These are phyloP conservation scores for Montipora efflorescens DNA, from an alignment of 64 coral and sea anemone genomes.

Conservation along the genomic window DNA sequence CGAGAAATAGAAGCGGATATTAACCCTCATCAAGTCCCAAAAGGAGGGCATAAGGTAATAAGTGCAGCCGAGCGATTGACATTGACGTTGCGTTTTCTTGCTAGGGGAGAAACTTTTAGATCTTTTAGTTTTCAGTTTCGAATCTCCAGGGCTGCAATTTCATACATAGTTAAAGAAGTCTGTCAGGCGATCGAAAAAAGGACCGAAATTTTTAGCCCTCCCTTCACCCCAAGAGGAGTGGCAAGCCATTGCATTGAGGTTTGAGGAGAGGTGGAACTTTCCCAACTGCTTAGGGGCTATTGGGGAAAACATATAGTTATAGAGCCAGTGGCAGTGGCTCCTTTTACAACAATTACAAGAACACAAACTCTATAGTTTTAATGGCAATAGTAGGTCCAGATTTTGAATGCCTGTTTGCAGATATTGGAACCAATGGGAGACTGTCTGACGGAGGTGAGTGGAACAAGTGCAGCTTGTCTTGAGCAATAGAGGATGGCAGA, in stretches of 20 bases:
- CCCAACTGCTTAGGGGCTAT: slow-evolving; percentile 65
- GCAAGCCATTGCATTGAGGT: slow-evolving; percentile 42
- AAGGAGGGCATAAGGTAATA: no score
- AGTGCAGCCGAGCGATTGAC: not conserved
- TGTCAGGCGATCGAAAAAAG: slow-evolving; percentile 27
- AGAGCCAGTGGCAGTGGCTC: slow-evolving; percentile 60
- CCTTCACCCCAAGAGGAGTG: slow-evolving; percentile 45
- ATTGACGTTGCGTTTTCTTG: slow-evolving; percentile 31
- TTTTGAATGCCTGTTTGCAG: not conserved
- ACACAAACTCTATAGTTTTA: slow-evolving; percentile 8
- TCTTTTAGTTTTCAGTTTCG: no score
- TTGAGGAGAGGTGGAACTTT: slow-evolving; percentile 73
- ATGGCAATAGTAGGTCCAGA: slow-evolving; percentile 35
- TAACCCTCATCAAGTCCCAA: no score
- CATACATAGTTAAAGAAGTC: slow-evolving; percentile 25
- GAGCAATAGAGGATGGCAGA: not conserved
- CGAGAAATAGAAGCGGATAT: no score
- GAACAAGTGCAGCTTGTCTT: not conserved
- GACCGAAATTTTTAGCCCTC: slow-evolving; percentile 34
- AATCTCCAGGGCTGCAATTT: not conserved
- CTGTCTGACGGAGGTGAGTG: not conserved
- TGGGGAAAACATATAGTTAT: slow-evolving; percentile 71
- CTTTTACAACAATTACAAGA: slow-evolving; percentile 72
- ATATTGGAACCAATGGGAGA: not conserved
- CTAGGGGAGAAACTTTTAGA: not conserved